phyloP scores from a whole-genome alignment of 2,888 invertebrate genomes.

The Hypercompe scribonia region DNA sequence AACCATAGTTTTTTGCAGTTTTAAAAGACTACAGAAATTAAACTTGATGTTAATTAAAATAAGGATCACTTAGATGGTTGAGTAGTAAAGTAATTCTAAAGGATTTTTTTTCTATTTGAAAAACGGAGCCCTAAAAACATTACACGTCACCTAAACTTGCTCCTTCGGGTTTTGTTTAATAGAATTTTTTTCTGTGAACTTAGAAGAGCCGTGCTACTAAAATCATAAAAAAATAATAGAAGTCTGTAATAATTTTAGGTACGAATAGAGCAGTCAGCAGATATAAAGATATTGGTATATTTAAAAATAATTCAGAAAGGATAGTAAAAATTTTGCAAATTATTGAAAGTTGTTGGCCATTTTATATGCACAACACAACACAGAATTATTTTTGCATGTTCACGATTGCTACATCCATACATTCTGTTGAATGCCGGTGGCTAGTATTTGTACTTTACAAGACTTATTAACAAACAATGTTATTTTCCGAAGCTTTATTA shows the following conservation, averaged over 20 bases:
- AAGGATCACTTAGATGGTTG: no score
- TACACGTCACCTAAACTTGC: no score
- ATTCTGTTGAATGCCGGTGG: not conserved
- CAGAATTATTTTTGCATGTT: not conserved
- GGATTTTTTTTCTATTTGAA: no score
- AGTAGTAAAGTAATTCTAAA: no score
- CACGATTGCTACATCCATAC: conserved; percentile 7
- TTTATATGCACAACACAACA: conserved; percentile 1
- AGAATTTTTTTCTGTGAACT: not conserved
- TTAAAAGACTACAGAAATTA: no score
- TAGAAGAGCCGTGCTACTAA: no score
- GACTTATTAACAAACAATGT: not conserved
- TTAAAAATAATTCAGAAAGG: not conserved
- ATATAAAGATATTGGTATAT: not conserved
- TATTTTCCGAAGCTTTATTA: not conserved
- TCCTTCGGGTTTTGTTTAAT: not conserved
- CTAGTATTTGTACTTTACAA: not conserved
- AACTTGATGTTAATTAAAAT: no score
- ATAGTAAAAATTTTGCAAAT: not conserved
- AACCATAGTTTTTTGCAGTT: no score
- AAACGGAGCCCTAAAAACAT: no score
- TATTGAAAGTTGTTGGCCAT: not conserved
- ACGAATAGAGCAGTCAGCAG: not conserved
- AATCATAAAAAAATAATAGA: not conserved
- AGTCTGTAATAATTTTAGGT: not conserved